Base-by-base conservation (phyloP, 2,113 vertebrate species). In the Pristiophorus japonicus region DNA sequence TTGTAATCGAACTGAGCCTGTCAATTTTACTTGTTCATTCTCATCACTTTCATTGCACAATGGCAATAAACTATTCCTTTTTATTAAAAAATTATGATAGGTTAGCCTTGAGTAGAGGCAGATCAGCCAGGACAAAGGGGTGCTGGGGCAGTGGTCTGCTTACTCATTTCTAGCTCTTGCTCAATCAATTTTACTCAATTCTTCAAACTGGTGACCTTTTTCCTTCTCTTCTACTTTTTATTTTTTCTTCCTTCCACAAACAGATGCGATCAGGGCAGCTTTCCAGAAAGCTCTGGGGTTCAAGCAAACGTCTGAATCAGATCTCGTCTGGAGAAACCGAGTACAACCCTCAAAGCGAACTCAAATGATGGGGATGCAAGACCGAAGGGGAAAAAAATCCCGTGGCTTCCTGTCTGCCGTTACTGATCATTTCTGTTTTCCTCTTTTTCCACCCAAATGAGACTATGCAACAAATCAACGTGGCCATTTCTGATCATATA, bases 201-300 rank as follows among this genome's bases (percentile, higher is more conserved):
- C 95, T 97, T 96, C 96, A 95, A 96, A 96, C 96, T 95, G 96
- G 95, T 96, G 73, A 81, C 63, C 62, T 30, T 66, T 95, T 20
- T 90, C 85, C 96, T 75, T 85, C 38, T 95, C 96, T 96, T 97
- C 96, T 96, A 96, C 63, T 95, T 38, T 92, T 62, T n/a, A n/a
- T 92, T 62, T 14, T n/a, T 96, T 66, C 95, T n/a, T n/a, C 65
- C 95, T 97, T 97, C 97, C 95, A 97, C 96, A 97, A 98, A 98
- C 98, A 99, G 99, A 99, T 98, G 98, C 98, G 98, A 96, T 98
- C 98, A 95, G 98, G 98, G 96, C 99, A 99, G 97, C 98, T 99
- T 97, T 98, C 98, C 66, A 97, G 99, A 97, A 99, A 99, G 97
- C 97, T 99, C 96, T 99, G 99, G 99, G 99, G 99, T 96, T 98